Evolutionary conservation across 53 echinoderm and acorn worm genomes (phyloP), one percentile per base, ranked within the genome.

Genomic region (Luidia sarsii): DNA sequence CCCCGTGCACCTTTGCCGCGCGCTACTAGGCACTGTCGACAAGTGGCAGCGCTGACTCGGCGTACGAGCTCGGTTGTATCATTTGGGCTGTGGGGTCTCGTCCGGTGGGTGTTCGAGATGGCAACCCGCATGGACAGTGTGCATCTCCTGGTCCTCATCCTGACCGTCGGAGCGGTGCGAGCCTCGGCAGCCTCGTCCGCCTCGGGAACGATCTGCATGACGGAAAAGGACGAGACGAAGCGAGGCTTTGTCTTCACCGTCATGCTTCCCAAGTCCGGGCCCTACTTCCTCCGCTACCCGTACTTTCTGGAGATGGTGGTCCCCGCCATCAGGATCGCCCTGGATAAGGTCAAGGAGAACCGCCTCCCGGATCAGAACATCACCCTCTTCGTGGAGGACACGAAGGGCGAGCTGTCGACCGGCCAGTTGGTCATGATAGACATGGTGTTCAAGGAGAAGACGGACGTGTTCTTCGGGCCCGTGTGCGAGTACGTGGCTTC

Each of bases 401-500:
- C 95, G 0, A 18, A 69, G 33, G 92, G 95, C 46, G 49, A 77
- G 1, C 50, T 82, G 1, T 30, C 83, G 48, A 51, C 66, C 4
- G 79, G 90, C 35, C 89, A 87, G 43, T 81, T 95, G 27, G 62
- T 82, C n/a, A 81, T 84, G 27, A 87, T 90, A 36, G 92, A 95
- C 35, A 80, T 87, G 6, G 71, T 90, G 64, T 83, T 79, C 60
- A 71, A 85, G n/a, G 34, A 82, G 15, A 29, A 65, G 8, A 83
- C 89, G 0, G 85, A 92, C 57, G 90, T 67, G 7, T 84, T 92
- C 22, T 77, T 95, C 29, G 95, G 95, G 1, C 95, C 95, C n/a
- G 95, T 75, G 4, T 83, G 90, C 32, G 85, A 89, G 49, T 95
- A 82, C 50, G 70, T 92, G 2, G 82, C 65, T 1, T 71, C 92